phyloP scores from a whole-genome alignment of 2,888 invertebrate genomes.

The Epinotia ramella region DNA sequence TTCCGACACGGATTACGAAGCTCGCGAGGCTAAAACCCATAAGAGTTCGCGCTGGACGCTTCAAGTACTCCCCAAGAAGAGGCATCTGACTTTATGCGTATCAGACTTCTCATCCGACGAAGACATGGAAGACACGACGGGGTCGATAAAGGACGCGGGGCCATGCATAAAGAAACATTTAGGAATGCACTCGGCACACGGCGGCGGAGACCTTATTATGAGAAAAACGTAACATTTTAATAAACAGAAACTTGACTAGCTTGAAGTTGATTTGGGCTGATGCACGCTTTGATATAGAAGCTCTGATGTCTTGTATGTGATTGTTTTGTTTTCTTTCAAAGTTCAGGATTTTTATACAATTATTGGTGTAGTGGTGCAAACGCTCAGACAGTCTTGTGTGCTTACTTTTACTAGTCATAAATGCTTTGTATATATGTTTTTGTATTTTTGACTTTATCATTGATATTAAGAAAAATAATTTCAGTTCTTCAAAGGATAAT shows the following conservation, averaged over 20 bases:
- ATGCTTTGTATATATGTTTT: conserved; percentile 79
- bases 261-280: conserved; percentile 5
- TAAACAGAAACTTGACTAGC: conserved; percentile 47
- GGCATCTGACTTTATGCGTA: conserved; percentile 72
- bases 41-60: conserved; percentile 76
- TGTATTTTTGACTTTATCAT: conserved; percentile 72
- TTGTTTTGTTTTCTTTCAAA: not conserved
- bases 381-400: conserved; percentile 65
- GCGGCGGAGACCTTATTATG: conserved; percentile 78
- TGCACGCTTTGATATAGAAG: not conserved
- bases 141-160: conserved; percentile 70
- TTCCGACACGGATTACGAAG: conserved; percentile 78
- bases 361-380: conserved; percentile 61
- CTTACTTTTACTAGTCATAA: conserved; percentile 82
- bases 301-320: conserved; percentile 25
- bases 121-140: conserved; percentile 63
- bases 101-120: conserved; percentile 79
- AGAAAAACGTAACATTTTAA: conserved; percentile 68
- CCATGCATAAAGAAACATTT: conserved; percentile 68
- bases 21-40: conserved; percentile 63
- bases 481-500: conserved; percentile 64
- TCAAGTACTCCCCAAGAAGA: conserved; percentile 73
- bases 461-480: conserved; percentile 67
- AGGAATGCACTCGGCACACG: conserved; percentile 74
- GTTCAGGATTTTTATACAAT: conserved; percentile 66